Evolutionary conservation across 35 echinoderm and acorn worm species (phyloP).

Genomic region (Holothuria glaberrima): DNA sequence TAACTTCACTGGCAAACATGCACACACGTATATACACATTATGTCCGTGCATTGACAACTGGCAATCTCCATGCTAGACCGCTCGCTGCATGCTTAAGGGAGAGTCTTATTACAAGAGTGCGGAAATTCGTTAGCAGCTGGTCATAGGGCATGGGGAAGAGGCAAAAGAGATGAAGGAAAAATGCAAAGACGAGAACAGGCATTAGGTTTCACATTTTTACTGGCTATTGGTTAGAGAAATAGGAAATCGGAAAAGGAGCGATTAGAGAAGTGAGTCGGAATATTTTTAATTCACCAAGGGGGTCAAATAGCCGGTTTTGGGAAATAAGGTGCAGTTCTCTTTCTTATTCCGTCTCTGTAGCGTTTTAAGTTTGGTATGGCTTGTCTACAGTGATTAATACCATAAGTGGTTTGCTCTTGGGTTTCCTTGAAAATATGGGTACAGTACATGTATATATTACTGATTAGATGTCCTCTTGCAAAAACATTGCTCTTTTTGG

Average conservation of each 20-base stretch:
- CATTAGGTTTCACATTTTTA: constrained; percentile 27
- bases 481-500: no score
- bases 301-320: constrained; percentile 19
- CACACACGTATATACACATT: neutral
- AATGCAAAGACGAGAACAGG: constrained; percentile 17
- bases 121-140: constrained; percentile 47
- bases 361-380: no score
- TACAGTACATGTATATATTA: no score
- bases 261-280: constrained; percentile 42
- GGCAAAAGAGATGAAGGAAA: constrained; percentile 1
- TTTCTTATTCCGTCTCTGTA: no score
- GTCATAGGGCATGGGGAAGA: constrained; percentile 14
- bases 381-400: no score
- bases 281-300: constrained; percentile 47
- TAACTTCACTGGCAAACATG: no score
- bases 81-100: constrained; percentile 22
- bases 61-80: neutral
- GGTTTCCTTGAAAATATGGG: no score
- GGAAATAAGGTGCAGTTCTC: neutral
- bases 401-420: no score
- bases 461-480: no score
- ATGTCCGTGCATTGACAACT: neutral
- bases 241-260: constrained; percentile 22
- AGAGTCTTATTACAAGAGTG: constrained; percentile 40
- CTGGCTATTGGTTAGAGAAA: constrained; percentile 35